Conservation (phyloP, 2,888 invertebrate genomes). For the Prosopocoilus inquinatus region DNA sequence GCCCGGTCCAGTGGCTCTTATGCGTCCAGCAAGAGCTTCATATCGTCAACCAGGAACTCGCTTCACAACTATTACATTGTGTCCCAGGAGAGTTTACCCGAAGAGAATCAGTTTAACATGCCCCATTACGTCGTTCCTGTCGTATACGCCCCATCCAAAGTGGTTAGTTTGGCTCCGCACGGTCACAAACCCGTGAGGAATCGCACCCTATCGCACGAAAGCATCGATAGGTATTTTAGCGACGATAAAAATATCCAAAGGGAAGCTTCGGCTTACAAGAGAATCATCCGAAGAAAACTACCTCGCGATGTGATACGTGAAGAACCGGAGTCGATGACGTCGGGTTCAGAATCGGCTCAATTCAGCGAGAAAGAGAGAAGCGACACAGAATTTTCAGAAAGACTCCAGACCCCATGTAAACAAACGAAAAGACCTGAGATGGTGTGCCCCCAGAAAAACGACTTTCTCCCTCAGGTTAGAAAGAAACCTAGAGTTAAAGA, state of each 20-base stretch:
- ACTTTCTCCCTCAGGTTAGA: too few relatives aligned
- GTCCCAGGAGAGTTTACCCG: not conserved
- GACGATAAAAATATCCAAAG: conserved; percentile 13
- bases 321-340: conserved; percentile 9
- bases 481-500: too few relatives aligned
- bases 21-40: not conserved
- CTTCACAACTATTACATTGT: not conserved
- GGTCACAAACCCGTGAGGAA: not conserved
- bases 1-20: not conserved
- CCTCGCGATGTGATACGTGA: conserved; percentile 7
- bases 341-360: not conserved
- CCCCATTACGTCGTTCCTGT: conserved; percentile 11
- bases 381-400: too few relatives aligned
- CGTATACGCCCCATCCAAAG: conserved; percentile 9
- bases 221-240: conserved; percentile 13
- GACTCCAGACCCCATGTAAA: too few relatives aligned
- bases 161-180: not conserved
- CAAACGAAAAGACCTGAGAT: too few relatives aligned
- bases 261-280: conserved; percentile 9
- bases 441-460: too few relatives aligned
- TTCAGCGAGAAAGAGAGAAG: too few relatives aligned
- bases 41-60: not conserved
- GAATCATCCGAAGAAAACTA: not conserved
- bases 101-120: not conserved
- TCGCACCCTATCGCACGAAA: not conserved